Percentiles rank a stretch among this genome's conserved stretches.
Evolutionary conservation across 2,797 vertebrate species (phyloP).

Genomic region (Anisognathus igniventris): DNA sequence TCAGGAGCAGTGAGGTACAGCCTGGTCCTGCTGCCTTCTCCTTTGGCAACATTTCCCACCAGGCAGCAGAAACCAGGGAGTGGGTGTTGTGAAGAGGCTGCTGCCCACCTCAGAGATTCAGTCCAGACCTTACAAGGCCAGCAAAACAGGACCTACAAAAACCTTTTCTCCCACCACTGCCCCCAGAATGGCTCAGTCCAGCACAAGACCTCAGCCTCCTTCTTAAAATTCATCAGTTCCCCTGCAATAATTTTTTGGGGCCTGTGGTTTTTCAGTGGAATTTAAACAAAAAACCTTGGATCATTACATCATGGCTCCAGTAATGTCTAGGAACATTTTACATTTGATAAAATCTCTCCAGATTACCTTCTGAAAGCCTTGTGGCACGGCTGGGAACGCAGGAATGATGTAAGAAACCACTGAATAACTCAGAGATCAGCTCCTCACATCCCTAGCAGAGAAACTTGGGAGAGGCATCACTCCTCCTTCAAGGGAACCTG

Average conservation of each 20-base stretch:
- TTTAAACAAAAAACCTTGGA: constrained; percentile 31
- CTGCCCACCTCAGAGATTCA: not conserved
- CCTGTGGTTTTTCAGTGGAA: constrained; percentile 45
- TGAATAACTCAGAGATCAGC: not conserved
- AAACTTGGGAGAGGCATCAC: not conserved
- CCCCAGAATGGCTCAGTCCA: not conserved
- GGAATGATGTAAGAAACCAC: constrained; percentile 43
- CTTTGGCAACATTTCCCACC: not conserved
- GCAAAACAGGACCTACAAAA: not conserved
- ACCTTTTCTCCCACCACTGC: not conserved
- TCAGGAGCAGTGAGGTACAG: fast-evolving
- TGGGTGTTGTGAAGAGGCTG: not conserved
- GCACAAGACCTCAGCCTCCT: not conserved
- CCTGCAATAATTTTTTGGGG: not conserved
- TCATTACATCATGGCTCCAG: constrained; percentile 56
- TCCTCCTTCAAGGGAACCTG: not conserved
- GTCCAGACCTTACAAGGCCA: not conserved
- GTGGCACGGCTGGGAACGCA: not conserved
- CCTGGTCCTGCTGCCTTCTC: not conserved
- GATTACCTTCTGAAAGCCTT: constrained; percentile 56
- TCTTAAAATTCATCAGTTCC: not conserved
- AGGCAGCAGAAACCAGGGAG: not conserved
- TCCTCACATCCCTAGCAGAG: not conserved
- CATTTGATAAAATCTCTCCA: constrained; percentile 50
- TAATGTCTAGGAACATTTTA: constrained; percentile 41